Conservation (phyloP, 2,113 vertebrate species). For the Dasyurus viverrinus region DNA sequence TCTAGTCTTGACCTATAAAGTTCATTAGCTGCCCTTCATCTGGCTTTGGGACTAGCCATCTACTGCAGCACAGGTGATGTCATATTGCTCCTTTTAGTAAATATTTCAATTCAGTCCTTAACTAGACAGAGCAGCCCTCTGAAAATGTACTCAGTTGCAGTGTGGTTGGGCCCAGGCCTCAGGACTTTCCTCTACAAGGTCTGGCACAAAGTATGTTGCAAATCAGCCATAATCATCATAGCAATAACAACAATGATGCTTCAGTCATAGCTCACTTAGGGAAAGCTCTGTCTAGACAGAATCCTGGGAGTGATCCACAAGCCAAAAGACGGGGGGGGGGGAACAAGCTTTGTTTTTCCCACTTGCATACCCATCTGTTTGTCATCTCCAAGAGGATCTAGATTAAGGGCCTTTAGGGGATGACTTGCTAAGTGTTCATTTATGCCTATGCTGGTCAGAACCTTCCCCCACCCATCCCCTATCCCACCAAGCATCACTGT, state of each 20-base stretch:
- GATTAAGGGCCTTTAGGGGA: not conserved
- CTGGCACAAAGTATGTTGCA: not conserved
- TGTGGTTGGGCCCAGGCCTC: not conserved
- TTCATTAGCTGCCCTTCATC: not conserved
- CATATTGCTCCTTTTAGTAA: not conserved
- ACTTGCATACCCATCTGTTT: not conserved
- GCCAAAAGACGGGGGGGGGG: not conserved
- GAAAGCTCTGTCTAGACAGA: not conserved
- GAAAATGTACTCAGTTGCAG: not conserved
- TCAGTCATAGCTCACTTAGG: slow-evolving; percentile 4
- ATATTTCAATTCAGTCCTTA: not conserved
- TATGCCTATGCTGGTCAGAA: slow-evolving; percentile 12
- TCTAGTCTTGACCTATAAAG: not conserved
- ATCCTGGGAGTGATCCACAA: not conserved
- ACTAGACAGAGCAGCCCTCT: not conserved
- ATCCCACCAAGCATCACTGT: not conserved
- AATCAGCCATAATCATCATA: slow-evolving; percentile 16
- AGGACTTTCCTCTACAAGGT: slow-evolving; percentile 2
- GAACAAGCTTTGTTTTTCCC: not conserved
- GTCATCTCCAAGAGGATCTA: not conserved
- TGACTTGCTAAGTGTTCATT: not conserved
- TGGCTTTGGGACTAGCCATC: not conserved
- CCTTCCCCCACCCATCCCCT: not conserved
- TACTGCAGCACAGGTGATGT: not conserved
- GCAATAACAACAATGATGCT: not conserved